Conservation (phyloP, 2,797 vertebrate genomes). For the Holocentrus rufus region DNA sequence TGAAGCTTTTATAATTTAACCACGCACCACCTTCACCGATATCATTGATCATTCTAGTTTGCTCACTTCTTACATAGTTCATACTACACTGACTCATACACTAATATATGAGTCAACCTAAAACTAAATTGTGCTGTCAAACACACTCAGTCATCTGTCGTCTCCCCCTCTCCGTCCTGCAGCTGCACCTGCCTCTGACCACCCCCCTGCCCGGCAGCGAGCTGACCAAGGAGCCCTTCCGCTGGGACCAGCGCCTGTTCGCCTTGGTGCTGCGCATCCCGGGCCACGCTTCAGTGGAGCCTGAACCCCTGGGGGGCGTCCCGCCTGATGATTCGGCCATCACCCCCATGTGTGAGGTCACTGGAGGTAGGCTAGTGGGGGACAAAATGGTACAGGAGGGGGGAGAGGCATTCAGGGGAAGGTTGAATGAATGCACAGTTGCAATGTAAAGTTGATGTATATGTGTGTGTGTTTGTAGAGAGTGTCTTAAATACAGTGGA, state of each 20-base stretch:
- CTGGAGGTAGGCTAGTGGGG: conserved; percentile 85
- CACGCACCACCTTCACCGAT: too few relatives aligned
- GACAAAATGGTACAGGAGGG: conserved; percentile 9
- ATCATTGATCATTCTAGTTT: background rate
- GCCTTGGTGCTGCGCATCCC: conserved; percentile 92
- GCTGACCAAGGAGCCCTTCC: conserved; percentile 97
- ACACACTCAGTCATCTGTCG: conserved; percentile 1
- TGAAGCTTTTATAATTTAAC: conserved; percentile 2
- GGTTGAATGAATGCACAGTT: background rate
- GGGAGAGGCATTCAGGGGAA: background rate
- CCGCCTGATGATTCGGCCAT: conserved; percentile 93
- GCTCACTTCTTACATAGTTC: background rate
- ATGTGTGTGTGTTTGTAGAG: background rate
- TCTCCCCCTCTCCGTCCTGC: conserved; percentile 30
- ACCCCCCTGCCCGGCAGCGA: conserved; percentile 97
- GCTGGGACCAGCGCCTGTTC: conserved; percentile 98
- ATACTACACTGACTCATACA: background rate
- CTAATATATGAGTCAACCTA: background rate
- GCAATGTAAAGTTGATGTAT: background rate
- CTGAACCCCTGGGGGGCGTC: conserved; percentile 89
- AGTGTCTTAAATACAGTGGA: too few relatives aligned
- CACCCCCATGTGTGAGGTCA: conserved; percentile 98
- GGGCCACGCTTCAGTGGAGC: conserved; percentile 88
- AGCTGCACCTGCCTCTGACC: conserved; percentile 96
- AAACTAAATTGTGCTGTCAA: background rate